Conservation (phyloP, 2,113 vertebrate genomes). For the Grus americana region DNA sequence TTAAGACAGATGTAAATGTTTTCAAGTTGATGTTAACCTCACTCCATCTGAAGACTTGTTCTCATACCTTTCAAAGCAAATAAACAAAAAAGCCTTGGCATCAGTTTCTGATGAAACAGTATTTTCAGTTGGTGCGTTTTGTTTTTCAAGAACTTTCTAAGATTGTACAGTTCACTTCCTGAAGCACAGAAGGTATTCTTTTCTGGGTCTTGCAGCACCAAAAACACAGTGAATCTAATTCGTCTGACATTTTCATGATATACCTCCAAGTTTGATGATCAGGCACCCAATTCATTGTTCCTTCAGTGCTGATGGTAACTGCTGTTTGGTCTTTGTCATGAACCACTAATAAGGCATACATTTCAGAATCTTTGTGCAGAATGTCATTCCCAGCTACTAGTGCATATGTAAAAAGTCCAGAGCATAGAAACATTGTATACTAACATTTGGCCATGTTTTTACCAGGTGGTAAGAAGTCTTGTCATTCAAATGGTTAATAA, state of each 20-base stretch:
- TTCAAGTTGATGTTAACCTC: not conserved
- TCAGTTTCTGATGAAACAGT: not conserved
- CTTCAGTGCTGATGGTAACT: not conserved
- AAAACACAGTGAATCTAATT: not conserved
- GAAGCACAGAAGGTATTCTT: not conserved
- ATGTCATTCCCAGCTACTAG: not conserved
- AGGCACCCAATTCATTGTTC: not conserved
- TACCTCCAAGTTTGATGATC: not conserved
- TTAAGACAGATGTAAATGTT: slow-evolving; percentile 22
- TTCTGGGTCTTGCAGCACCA: not conserved
- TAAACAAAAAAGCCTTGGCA: not conserved
- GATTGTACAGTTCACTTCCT: not conserved
- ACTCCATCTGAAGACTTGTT: not conserved
- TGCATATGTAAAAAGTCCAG: not conserved
- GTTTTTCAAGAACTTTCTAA: not conserved
- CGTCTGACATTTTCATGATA: not conserved
- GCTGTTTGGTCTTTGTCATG: not conserved
- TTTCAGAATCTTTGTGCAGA: not conserved
- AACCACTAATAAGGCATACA: not conserved
- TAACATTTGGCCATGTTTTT: not conserved
- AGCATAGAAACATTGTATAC: not conserved
- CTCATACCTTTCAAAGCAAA: not conserved
- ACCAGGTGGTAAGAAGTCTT: not conserved
- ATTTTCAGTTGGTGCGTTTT: not conserved
- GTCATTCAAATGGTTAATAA: not conserved